phyloP scores from a whole-genome alignment of 2,888 invertebrate species.

The Stegophylla sp. region DNA sequence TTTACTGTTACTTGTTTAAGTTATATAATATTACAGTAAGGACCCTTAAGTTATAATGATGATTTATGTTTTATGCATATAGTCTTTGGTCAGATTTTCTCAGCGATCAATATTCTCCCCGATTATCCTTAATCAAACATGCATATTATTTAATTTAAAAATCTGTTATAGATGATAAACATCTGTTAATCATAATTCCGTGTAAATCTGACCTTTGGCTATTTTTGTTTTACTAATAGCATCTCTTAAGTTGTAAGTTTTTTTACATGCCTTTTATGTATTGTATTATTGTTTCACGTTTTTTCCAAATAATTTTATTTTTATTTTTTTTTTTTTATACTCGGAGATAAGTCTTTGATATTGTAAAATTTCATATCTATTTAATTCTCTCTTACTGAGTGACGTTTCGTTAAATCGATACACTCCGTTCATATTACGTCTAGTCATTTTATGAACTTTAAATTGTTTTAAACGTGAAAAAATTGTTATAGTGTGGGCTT shows the following conservation, averaged over 20 bases:
- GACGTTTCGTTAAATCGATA: not conserved
- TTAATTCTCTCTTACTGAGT: not conserved
- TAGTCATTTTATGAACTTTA: slow-evolving; percentile 31
- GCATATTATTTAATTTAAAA: not conserved
- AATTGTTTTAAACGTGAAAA: slow-evolving; percentile 9
- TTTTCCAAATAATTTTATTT: not conserved
- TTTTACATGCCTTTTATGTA: not conserved
- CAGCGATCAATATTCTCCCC: not conserved
- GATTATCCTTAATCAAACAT: not conserved
- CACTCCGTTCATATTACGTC: not conserved
- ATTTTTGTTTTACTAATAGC: slow-evolving; percentile 3
- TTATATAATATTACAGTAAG: not conserved
- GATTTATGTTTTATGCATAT: not conserved
- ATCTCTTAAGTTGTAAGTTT: not conserved
- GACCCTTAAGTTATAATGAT: not conserved
- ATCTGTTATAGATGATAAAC: not conserved
- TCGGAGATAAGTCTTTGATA: slow-evolving; percentile 27
- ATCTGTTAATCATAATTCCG: not conserved
- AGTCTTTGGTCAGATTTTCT: slow-evolving; percentile 31
- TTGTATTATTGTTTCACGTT: not conserved
- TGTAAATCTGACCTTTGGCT: not conserved
- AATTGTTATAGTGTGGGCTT: not conserved
- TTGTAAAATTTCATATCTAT: slow-evolving; percentile 14
- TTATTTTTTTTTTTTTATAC: too few relatives aligned
- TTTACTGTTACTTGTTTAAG: slow-evolving; percentile 15